These are phyloP conservation scores for Lophura swinhoii DNA, from an alignment of 2,797 vertebrate species.

Conservation along the genomic window DNA sequence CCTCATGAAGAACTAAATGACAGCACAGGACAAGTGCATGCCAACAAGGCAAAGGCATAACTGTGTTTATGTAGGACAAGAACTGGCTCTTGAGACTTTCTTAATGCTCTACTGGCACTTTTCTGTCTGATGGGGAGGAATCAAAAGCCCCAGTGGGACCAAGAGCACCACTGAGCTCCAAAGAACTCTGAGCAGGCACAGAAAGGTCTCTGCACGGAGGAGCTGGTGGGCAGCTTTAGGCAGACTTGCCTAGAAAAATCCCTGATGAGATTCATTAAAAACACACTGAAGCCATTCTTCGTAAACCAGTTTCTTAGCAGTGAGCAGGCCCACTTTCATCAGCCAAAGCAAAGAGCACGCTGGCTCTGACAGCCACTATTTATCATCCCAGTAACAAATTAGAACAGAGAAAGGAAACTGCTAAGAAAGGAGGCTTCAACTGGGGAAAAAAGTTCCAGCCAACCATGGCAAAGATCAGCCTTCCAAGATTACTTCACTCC, in stretches of 20 bases:
- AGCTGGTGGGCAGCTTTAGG: not conserved
- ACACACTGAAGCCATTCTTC: not conserved
- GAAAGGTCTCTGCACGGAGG: not conserved
- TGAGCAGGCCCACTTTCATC: not conserved
- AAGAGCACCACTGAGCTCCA: not conserved
- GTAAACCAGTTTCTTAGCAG: not conserved
- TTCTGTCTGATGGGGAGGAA: not conserved
- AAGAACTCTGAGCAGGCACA: not conserved
- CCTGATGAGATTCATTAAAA: not conserved
- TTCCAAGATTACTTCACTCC: not conserved
- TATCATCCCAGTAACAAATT: constrained; percentile 16
- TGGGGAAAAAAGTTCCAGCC: not conserved
- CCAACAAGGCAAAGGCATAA: not conserved
- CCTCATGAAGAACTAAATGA: not conserved
- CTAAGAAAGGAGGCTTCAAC: not conserved
- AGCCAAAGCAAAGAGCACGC: constrained; percentile 29
- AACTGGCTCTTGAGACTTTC: not conserved
- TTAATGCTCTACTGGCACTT: not conserved
- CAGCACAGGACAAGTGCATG: not conserved
- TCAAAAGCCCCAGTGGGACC: not conserved
- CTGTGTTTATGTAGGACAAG: not conserved
- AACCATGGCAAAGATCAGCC: constrained; percentile 30
- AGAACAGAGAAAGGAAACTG: not conserved
- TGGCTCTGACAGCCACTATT: constrained; percentile 15
- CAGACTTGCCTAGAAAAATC: not conserved